Evolutionary conservation across 2,888 invertebrate species (phyloP), one percentile per base, ranked within the genome.

Genomic region (Acanthosepion esculentum): DNA sequence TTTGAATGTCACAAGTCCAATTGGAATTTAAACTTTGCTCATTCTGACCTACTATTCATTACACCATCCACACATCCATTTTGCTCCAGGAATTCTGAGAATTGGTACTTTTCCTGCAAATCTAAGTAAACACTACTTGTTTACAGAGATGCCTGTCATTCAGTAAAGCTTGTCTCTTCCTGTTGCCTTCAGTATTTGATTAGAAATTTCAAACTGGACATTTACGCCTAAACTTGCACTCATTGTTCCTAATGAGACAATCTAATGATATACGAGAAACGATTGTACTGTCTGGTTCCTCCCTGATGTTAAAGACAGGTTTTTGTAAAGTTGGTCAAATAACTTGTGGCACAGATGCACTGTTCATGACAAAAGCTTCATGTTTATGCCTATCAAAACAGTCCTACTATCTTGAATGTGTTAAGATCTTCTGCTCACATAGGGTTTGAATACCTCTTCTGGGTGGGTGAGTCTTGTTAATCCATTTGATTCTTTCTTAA

Each of bases 291-390:
- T 78, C 78, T 78, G 78, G 78, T 78, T n/a, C 78, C 78, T 78
- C 78, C 78, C 78, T 78, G n/a, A 78, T 78, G 78, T 78, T 78
- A 78, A 78, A 78, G 78, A n/a, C 78, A 78, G 78, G 78, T n/a
- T 78, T 78, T 41, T 78, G n/a, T 78, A n/a, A 78, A 78, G n/a
- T 78, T 78, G 78, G 78, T 78, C 78, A 78, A 78, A 29, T n/a
- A n/a, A 78, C n/a, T 78, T n/a, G 78, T n/a, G 78, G n/a, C 78
- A 78, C 29, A 78, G 78, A 78, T n/a, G n/a, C 15, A n/a, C n/a
- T 15, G 15, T n/a, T n/a, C 29, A 78, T 10, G 78, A n/a, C n/a
- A n/a, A 78, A 15, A 78, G 78, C 78, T 78, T n/a, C 8, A n/a
- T 78, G 78, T 29, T n/a, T 12, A n/a, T 78, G n/a, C 18, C 10